Evolutionary conservation across 2,113 vertebrate genomes (phyloP), one percentile per base, ranked within the genome.

Genomic region (Myrmophylax atrothorax): DNA sequence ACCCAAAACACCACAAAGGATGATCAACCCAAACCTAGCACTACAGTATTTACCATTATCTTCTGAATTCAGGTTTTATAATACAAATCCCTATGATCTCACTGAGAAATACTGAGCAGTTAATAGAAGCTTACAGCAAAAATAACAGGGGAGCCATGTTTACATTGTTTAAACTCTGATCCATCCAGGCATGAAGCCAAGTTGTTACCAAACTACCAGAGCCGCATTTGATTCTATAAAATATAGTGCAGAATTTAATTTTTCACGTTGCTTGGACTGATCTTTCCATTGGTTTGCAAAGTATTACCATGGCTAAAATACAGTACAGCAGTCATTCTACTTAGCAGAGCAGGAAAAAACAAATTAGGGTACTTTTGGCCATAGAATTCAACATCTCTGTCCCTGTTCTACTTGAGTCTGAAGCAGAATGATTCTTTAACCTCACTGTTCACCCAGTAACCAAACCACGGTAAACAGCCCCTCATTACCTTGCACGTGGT

Each of bases 401-500:
- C 33, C 67, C 50, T 66, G 1, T 37, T 67, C 18, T 52, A 40
- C 17, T 2, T 1, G 4, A 64, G 3, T 46, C 38, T 59, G 28
- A 55, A 83, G 28, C 2, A 12, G 20, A 63, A 44, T 6, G 35
- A 38, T 72, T 40, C 19, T 18, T n/a, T 22, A 52, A 31, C 18
- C 56, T 60, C 25, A 19, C 4, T n/a, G 26, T 62, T 42, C 40
- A 44, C 23, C 37, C n/a, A 42, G 40, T 40, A 76, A 38, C 35
- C 26, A 24, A 72, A 20, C 2, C 10, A 17, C 0, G 22, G 47
- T 37, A 58, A 40, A 46, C 2, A 0, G 24, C 33, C 5, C 31
- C 14, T 78, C 3, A 44, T 97, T 97, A 99, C 98, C 99, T 98
- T 98, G 98, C 76, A 98, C 91, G 49, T 98, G 98, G 72, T 96